phyloP scores from a whole-genome alignment of 1,140 invertebrate species.

The Drosophila baimaii region DNA sequence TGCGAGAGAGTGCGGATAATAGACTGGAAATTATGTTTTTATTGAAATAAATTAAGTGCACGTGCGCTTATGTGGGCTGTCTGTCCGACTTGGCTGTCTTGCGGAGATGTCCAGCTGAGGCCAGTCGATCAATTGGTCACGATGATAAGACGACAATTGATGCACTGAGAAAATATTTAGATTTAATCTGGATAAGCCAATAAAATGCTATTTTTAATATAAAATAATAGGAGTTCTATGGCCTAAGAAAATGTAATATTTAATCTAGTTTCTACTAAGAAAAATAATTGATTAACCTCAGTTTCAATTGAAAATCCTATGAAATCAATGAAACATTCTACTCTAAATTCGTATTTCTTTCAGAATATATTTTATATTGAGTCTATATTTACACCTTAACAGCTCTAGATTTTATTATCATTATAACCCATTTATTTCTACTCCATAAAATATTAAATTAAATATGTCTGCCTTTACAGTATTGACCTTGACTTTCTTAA shows the following conservation, averaged over 20 bases:
- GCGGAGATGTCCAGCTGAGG: conserved; percentile 1
- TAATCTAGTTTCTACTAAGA: neutral
- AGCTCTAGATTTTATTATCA: too few species aligned
- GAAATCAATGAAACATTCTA: too few species aligned
- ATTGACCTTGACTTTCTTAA: neutral
- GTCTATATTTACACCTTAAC: neutral
- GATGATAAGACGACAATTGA: conserved; percentile 48
- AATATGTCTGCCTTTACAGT: neutral
- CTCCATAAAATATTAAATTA: too few species aligned
- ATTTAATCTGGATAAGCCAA: neutral
- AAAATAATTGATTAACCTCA: neutral
- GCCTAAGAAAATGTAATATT: neutral
- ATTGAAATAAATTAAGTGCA: conserved; percentile 82
- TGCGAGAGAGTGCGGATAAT: conserved; percentile 66
- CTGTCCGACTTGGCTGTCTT: conserved; percentile 4
- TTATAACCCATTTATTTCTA: too few species aligned
- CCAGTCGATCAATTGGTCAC: conserved; percentile 47
- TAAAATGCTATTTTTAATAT: too few species aligned
- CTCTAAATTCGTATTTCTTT: too few species aligned
- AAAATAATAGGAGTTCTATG: too few species aligned
- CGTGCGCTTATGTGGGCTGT: conserved; percentile 72
- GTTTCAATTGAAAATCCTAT: neutral
- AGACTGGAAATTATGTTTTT: conserved; percentile 79
- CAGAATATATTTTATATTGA: neutral
- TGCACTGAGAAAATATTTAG: neutral